phyloP scores from a whole-genome alignment of 2,888 invertebrate species.

The Creontiades dilutus region DNA sequence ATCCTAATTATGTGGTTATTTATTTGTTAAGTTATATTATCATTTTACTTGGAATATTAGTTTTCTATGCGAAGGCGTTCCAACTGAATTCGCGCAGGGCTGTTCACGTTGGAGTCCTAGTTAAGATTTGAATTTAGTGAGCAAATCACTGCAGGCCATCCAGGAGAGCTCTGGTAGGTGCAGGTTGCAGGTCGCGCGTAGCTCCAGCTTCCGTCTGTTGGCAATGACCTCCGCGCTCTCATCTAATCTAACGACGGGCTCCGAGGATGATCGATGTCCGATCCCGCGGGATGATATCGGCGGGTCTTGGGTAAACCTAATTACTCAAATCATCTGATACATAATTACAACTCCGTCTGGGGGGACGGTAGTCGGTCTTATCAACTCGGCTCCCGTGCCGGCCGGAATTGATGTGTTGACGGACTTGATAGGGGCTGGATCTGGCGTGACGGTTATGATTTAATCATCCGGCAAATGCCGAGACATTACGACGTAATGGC shows the following conservation, averaged over 20 bases:
- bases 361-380: not conserved
- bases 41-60: no score
- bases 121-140: no score
- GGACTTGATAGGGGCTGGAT: not conserved
- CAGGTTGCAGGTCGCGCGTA: no score
- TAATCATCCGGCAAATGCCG: not conserved
- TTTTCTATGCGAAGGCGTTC: no score
- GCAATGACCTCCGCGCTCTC: not conserved
- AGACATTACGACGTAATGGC: no score
- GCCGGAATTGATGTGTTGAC: conserved; percentile 11
- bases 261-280: not conserved
- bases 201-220: not conserved
- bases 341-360: not conserved
- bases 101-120: no score
- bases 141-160: no score
- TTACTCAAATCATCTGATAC: conserved; percentile 10
- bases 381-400: not conserved
- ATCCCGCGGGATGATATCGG: not conserved
- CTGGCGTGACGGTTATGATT: conserved; percentile 4
- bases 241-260: not conserved
- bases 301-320: conserved; percentile 1
- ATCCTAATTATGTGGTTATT: no score
- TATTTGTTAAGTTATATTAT: no score
- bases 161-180: no score
- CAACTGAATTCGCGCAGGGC: no score